These are phyloP conservation scores for Ecliptopera silaceata DNA, from an alignment of 2,888 invertebrate genomes.

Conservation along the genomic window DNA sequence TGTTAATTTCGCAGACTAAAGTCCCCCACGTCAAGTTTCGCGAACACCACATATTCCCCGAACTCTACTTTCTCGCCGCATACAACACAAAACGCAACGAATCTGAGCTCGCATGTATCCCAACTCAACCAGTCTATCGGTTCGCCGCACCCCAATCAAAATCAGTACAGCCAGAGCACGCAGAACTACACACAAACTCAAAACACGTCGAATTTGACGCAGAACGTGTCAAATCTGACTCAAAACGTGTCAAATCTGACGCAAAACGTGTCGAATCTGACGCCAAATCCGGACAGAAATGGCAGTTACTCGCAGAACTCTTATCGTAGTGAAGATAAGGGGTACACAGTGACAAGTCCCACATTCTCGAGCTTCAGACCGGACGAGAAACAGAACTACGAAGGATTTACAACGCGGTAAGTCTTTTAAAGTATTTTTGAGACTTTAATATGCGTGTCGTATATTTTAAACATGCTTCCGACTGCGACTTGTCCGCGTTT, in stretches of 20 bases:
- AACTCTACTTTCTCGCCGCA: conserved; percentile 68
- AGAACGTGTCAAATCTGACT: conserved; percentile 25
- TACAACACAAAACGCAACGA: conserved; percentile 45
- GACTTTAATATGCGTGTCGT: not conserved
- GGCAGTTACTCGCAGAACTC: conserved; percentile 48
- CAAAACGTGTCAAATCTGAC: conserved; percentile 17
- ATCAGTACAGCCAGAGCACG: conserved; percentile 33
- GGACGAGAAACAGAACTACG: conserved; percentile 81
- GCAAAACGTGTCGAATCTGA: conserved; percentile 26
- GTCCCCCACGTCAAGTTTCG: conserved; percentile 69
- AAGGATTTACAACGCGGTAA: conserved; percentile 87
- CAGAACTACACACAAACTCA: conserved; percentile 26
- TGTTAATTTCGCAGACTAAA: conserved; percentile 57
- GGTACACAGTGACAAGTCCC: conserved; percentile 62
- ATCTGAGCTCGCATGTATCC: conserved; percentile 55
- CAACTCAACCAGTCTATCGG: conserved; percentile 64
- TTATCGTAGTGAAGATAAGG: conserved; percentile 54
- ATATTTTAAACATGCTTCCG: conserved; percentile 1
- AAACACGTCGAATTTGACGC: conserved; percentile 22
- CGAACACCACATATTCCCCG: conserved; percentile 74
- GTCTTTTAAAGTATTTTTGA: conserved; percentile 36
- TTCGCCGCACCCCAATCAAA: conserved; percentile 38
- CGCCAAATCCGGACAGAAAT: conserved; percentile 38
- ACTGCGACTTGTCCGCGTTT: too few relatives aligned
- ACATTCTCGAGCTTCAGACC: conserved; percentile 75